Conservation (phyloP, 2,888 invertebrate genomes). For the Adelognathus sp. region DNA sequence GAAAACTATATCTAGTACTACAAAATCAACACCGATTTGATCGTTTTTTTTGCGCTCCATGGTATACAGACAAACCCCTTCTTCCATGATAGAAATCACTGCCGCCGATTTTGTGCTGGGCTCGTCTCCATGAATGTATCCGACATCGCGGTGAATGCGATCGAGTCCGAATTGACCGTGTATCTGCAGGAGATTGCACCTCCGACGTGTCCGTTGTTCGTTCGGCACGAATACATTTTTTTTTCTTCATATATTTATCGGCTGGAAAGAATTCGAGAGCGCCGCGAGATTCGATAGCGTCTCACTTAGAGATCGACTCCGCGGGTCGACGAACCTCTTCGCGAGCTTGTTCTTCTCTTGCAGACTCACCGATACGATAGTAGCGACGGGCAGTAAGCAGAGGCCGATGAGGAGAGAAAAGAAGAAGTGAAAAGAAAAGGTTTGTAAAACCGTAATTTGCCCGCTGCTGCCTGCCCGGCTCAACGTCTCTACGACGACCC, state of each 20-base stretch:
- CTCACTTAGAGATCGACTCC: constrained; percentile 36
- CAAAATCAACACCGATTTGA: too few species aligned
- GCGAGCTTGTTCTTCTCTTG: not conserved
- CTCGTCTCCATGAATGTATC: too few species aligned
- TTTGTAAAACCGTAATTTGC: constrained; percentile 55
- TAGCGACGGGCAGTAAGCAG: constrained; percentile 26
- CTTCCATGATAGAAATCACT: too few species aligned
- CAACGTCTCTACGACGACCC: constrained; percentile 50
- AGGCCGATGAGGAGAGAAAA: constrained; percentile 32
- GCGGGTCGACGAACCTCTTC: constrained; percentile 44
- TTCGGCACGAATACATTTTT: not conserved
- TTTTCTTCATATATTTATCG: not conserved
- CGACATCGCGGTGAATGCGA: not conserved
- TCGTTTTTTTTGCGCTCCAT: too few species aligned
- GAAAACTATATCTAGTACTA: too few species aligned
- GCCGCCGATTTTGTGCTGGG: too few species aligned
- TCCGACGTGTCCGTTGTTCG: not conserved
- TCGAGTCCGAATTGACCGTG: not conserved
- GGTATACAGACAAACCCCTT: too few species aligned
- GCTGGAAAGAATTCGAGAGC: constrained; percentile 7
- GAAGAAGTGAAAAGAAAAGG: constrained; percentile 28
- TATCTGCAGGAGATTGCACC: not conserved
- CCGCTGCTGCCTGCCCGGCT: constrained; percentile 39
- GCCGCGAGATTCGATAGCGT: constrained; percentile 14
- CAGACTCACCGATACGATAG: constrained; percentile 47